A percentile compares a stretch with the other conserved stretches of the same genome.
phyloP scores from a whole-genome alignment of 2,888 invertebrate species.

The Caenorhabditis parvicauda region DNA sequence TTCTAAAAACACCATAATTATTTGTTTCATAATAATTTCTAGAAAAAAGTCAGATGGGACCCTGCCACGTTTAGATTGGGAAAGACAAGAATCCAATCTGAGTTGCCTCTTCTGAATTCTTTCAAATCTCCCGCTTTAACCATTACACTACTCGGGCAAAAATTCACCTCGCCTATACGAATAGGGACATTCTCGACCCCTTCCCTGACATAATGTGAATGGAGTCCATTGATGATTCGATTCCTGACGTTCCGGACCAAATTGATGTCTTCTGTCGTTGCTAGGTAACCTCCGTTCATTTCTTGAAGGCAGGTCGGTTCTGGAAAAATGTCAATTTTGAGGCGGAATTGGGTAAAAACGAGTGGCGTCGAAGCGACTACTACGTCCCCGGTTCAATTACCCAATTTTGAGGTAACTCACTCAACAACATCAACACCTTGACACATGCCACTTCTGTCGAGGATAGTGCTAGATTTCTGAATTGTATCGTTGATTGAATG shows the following conservation, averaged over 20 bases:
- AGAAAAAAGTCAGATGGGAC: neutral
- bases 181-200: constrained; percentile 13
- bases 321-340: constrained; percentile 4
- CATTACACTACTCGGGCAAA: neutral
- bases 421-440: constrained; percentile 37
- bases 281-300: constrained; percentile 8
- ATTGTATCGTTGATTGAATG: too few relatives aligned
- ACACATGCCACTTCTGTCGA: constrained; percentile 30
- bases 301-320: constrained; percentile 29
- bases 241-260: constrained; percentile 16
- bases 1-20: too few relatives aligned
- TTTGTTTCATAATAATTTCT: neutral
- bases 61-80: neutral
- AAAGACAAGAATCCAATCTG: too few relatives aligned
- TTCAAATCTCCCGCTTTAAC: neutral
- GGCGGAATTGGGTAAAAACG: neutral
- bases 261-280: constrained; percentile 21
- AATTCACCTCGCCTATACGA: constrained; percentile 14
- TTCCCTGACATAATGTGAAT: constrained; percentile 19
- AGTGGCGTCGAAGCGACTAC: neutral
- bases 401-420: constrained; percentile 12
- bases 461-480: constrained; percentile 18
- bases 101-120: too few relatives aligned
- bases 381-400: neutral
- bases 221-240: constrained; percentile 26